Evolutionary conservation across 2,888 invertebrate genomes (phyloP), one percentile per base, ranked within the genome.

Genomic region (Metacarcinus magister): DNA sequence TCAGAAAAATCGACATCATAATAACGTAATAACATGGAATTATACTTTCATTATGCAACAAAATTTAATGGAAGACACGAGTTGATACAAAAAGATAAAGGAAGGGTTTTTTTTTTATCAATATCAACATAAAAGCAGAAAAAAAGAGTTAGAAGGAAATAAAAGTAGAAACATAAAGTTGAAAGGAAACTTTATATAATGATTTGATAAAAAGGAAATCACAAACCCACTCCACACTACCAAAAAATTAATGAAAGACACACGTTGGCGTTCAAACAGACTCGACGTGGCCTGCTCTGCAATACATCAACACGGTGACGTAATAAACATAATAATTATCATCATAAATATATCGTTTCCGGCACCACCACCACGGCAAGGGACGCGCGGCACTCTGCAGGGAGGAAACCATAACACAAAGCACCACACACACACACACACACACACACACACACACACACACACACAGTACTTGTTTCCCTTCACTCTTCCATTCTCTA

Each of bases 371-470:
- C 67, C 4, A 23, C 67, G n/a, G 67, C 19, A 67, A n/a, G n/a
- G 54, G 67, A 67, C 67, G 67, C 67, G 16, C 16, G n/a, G 67
- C 19, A 23, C 39, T 39, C 39, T 39, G n/a, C 32, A 10, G 82
- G 0, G 91, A 91, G 91, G 44, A 46, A 91, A 91, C 82, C 28
- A 67, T 10, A 16, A 5, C n/a, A 67, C 23, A 16, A 67, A 16
- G 23, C 23, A 67, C 67, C 67, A 67, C 67, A 67, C 16, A 67
- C 67, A 67, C 7, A 82, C 46, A 32, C 67, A 28, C 28, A 67
- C 75, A 67, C 93, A 93, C 93, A 93, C 67, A 32, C 28, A 48
- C 60, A 46, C 46, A 46, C 67, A 60, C 60, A 54, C 60, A 93
- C 93, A 93, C 60, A 60, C 60, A 93, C 60, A 93, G 54, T 39